Percentiles rank a stretch among this genome's conserved stretches.
Evolutionary conservation across 2,113 vertebrate genomes (phyloP).

Genomic region (Leptobrachium leishanense): DNA sequence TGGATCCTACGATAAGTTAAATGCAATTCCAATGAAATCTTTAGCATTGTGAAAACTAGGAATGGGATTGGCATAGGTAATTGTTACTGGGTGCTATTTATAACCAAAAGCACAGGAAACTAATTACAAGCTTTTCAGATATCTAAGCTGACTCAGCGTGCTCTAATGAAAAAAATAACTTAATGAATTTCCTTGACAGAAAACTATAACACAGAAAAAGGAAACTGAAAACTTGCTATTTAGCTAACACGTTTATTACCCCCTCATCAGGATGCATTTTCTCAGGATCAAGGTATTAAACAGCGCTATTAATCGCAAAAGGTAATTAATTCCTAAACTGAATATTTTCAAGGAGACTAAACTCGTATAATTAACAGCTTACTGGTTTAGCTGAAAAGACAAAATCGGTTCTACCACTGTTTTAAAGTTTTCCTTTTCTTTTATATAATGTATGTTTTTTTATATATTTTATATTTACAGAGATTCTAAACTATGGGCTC

Average conservation of each 20-base stretch:
- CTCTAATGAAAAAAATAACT: constrained; percentile 50
- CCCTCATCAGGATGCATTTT: constrained; percentile 8
- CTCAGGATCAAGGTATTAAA: background rate
- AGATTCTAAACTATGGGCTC: no score
- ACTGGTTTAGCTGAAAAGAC: background rate
- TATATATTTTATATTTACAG: no score
- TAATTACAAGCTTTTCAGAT: constrained; percentile 56
- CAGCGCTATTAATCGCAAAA: constrained; percentile 1
- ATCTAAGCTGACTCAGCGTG: constrained; percentile 33
- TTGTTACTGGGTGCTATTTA: constrained; percentile 58
- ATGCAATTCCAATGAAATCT: constrained; percentile 60
- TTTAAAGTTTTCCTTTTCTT: background rate
- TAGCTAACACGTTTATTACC: constrained; percentile 14
- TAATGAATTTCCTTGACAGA: constrained; percentile 45
- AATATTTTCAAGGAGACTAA: no score
- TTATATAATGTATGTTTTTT: background rate
- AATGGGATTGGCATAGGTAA: constrained; percentile 56
- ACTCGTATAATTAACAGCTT: background rate
- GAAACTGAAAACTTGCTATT: constrained; percentile 30
- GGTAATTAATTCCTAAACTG: background rate
- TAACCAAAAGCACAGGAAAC: constrained; percentile 59
- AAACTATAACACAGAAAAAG: constrained; percentile 22
- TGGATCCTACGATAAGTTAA: constrained; percentile 53
- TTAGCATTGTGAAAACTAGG: constrained; percentile 61
- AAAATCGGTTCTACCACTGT: background rate